Base-by-base conservation (phyloP, 2,888 invertebrate species). In the Psococerastis gibbosa region DNA sequence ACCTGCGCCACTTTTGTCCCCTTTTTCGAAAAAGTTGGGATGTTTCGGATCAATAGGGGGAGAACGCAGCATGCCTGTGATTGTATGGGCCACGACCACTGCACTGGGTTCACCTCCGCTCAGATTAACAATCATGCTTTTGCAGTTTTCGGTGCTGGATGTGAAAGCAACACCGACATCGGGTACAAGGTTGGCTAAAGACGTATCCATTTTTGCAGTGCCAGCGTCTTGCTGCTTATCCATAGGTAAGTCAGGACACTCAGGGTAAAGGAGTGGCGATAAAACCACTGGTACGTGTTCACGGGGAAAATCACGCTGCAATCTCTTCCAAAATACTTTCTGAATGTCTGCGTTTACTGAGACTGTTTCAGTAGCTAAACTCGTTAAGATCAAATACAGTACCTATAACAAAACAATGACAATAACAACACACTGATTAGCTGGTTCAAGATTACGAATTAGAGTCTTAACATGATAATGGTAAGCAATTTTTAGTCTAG, bases 131-230 rank as follows among this genome's bases (percentile, higher is more conserved):
- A 97, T 68, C 55, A 79, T 78, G 57, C 73, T 78, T 53, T 89
- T 78, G 59, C 91, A 92, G 60, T 85, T 87, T 56, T 92, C 91
- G 35, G 87, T 69, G 17, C 77, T 76, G 43, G 75, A 65, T 45
- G 92, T 94, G 60, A 92, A 91, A 52, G 75, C 69, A 64, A 87
- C 91, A 44, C 95, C 91, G 57, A 94, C 73, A 65, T 97, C 95
- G 59, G 82, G 73, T 55, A 95, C 77, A 56, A 92, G 71, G 57
- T 92, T 92, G 50, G 88, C 80, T 57, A 87, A 65, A 48, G 82
- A 75, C 58, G 75, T 77, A 54, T 80, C 81, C 63, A 69, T 68
- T 58, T 65, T 59, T 48, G 60, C 57, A 51, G 61, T 63, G 31
- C 65, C 60, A 60, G 67, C 61, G 49, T 54, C 59, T 45, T 57